A percentile compares a stretch with the other conserved stretches of the same genome.
Conservation (phyloP, 2,797 vertebrate species). For the Notolepis coatsorum region DNA sequence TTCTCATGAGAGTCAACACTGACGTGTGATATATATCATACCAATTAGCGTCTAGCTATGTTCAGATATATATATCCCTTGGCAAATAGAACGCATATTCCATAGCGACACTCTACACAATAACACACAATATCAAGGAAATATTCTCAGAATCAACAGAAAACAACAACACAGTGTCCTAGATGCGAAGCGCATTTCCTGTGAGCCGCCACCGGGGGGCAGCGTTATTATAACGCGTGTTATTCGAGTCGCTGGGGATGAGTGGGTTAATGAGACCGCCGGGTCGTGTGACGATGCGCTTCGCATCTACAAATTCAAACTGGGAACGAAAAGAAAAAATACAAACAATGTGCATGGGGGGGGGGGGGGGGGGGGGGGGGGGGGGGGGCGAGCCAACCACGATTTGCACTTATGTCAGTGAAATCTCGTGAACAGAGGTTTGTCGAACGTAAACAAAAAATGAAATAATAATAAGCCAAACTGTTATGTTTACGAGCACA, state of each 20-base stretch:
- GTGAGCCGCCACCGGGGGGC: no score
- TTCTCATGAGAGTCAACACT: conserved; percentile 29
- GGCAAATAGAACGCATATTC: conserved; percentile 16
- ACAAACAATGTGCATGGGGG: conserved; percentile 72
- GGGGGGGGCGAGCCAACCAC: no score
- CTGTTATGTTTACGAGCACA: conserved; percentile 54
- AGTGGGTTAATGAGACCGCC: no score
- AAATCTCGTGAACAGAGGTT: conserved; percentile 85
- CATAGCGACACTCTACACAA: conserved; percentile 49
- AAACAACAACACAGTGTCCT: conserved; percentile 9
- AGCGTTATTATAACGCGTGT: no score
- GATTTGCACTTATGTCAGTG: conserved; percentile 84
- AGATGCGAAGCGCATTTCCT: no score
- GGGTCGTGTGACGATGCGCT: no score
- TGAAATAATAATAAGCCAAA: conserved; percentile 64
- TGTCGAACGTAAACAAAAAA: conserved; percentile 70
- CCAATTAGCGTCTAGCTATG: conserved; percentile 1
- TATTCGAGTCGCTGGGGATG: no score
- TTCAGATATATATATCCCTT: neutral
- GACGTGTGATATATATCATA: conserved; percentile 23
- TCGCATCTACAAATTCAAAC: conserved; percentile 4
- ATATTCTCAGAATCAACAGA: conserved; percentile 17
- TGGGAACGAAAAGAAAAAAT: conserved; percentile 26
- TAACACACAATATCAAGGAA: conserved; percentile 42
- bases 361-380: no score